Evolutionary conservation across 2,113 vertebrate species (phyloP).

Genomic region (Hemichromis elongatus): DNA sequence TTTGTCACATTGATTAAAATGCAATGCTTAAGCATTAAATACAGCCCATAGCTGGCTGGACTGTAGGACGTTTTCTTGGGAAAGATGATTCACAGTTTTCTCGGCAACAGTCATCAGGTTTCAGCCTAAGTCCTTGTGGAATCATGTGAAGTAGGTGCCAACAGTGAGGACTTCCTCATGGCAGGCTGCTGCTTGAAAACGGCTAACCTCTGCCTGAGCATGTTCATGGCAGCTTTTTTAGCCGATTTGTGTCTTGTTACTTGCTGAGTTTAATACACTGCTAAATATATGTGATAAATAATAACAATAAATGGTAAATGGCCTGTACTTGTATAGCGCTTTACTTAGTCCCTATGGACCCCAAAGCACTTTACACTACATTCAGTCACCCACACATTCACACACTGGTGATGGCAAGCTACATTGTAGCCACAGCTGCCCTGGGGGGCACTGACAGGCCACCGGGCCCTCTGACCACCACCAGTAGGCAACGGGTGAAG

Average conservation of each 20-base stretch:
- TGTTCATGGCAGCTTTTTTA: background rate
- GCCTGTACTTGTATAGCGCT: too few species aligned
- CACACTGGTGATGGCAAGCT: too few species aligned
- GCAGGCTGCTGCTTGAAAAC: background rate
- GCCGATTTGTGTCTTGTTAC: background rate
- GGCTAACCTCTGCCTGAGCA: background rate
- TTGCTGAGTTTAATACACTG: background rate
- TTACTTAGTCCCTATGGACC: too few species aligned
- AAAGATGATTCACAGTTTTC: background rate
- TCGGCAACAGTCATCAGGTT: background rate
- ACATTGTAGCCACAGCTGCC: too few species aligned
- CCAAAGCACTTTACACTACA: too few species aligned
- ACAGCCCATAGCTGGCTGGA: background rate
- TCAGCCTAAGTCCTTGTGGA: fast-evolving
- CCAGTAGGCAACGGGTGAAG: too few species aligned
- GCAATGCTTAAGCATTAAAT: fast-evolving
- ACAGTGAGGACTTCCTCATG: background rate
- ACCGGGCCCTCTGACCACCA: too few species aligned
- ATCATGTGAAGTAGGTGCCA: background rate
- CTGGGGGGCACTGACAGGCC: too few species aligned
- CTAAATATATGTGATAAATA: too few species aligned
- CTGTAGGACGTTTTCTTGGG: background rate
- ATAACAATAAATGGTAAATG: too few species aligned
- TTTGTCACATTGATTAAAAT: background rate
- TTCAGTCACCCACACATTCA: too few species aligned